Base-by-base conservation (phyloP, 1,140 invertebrate species). In the Drosophila nasuta region DNA sequence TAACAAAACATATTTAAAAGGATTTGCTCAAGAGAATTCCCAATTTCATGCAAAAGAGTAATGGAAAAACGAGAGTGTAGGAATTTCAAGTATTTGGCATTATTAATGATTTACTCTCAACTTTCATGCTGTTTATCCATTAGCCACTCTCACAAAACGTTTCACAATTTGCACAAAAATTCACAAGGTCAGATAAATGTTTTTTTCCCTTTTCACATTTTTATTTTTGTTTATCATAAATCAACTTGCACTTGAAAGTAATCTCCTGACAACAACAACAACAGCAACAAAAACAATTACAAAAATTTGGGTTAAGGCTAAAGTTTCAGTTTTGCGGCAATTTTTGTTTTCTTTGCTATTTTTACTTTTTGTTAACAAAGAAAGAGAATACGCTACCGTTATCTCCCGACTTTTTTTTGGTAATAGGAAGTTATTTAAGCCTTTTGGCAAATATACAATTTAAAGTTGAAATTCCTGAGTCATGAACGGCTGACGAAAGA, bases 271-370 rank as follows among this genome's bases (percentile, higher is more conserved):
- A 74, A 73, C 70, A 73, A 38, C 66, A 65, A 74, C 74, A 74
- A 73, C 70, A 73, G 30, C 66, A 65, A 74, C 48, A 71, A 65
- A 54, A 58, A 48, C 59, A 68, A 38, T 43, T 46, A 63, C 48
- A 48, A 51, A 49, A 54, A 83, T 88, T 82, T 87, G 67, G 82
- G 82, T 87, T 88, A 83, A 83, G 82, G 77, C 72, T 88, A 79
- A 81, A 67, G 68, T 68, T 81, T 71, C 62, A 52, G 64, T 33
- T 69, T 56, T 64, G 49, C 13, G 45, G 35, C 45, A 43, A 76
- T 59, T 71, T 74, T 70, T 45, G 60, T 58, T 71, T 63, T 60
- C 51, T 45, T 75, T 56, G 7, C 15, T 66, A n/a, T n/a, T 60
- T 46, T 54, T 30, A 7, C 1, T 45, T 17, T 64, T 46, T 72